Evolutionary conservation across 2,888 invertebrate genomes (phyloP).

Genomic region (Icerya purchasi): DNA sequence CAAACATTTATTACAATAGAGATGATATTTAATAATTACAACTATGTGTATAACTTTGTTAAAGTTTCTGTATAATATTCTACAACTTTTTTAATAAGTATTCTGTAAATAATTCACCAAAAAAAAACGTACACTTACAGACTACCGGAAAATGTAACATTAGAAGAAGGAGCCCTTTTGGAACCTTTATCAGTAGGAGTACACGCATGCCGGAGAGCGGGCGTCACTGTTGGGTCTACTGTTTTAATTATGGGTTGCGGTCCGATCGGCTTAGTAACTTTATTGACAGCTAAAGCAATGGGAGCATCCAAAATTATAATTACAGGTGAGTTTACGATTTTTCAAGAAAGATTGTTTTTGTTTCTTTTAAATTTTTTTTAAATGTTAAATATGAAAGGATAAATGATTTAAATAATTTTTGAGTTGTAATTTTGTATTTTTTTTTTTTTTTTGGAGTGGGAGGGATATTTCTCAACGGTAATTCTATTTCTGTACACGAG

Average conservation of each 20-base stretch:
- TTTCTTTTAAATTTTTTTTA: conserved; percentile 5
- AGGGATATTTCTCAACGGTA: too few species aligned
- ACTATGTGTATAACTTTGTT: too few species aligned
- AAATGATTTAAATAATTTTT: neutral
- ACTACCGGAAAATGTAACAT: conserved; percentile 65
- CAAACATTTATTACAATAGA: too few species aligned
- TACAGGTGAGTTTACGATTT: conserved; percentile 37
- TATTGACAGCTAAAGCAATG: conserved; percentile 62
- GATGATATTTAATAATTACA: too few species aligned
- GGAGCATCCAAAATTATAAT: conserved; percentile 59
- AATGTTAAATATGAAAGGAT: neutral
- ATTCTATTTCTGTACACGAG: too few species aligned
- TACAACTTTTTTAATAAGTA: too few species aligned
- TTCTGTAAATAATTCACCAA: neutral
- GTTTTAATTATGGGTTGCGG: conserved; percentile 67
- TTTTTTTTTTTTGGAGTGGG: too few species aligned
- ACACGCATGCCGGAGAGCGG: conserved; percentile 72
- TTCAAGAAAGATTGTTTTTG: too few species aligned
- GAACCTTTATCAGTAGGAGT: conserved; percentile 88
- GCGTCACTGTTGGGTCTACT: conserved; percentile 43
- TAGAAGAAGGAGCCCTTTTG: conserved; percentile 82
- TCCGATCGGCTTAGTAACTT: conserved; percentile 65
- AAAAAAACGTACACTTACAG: conserved; percentile 27
- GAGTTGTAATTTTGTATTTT: neutral
- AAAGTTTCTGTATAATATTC: too few species aligned